phyloP scores from a whole-genome alignment of 2,113 vertebrate genomes.

The Neolamprologus devosi region DNA sequence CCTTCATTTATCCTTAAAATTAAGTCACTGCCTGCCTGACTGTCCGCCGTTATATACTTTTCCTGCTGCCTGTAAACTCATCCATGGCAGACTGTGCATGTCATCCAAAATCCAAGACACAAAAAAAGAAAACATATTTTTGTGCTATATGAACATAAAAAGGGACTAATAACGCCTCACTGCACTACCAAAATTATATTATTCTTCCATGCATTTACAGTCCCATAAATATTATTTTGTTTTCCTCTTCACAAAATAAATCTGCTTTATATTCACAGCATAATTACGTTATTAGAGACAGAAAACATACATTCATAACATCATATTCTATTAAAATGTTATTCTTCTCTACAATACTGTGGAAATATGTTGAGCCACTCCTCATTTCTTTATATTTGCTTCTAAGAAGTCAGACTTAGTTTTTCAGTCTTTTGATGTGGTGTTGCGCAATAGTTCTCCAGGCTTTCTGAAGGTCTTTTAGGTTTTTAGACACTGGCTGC shows the following conservation, averaged over 20 bases:
- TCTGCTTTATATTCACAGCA: not conserved
- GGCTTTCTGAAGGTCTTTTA: not conserved
- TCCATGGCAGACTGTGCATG: not conserved
- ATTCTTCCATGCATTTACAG: not conserved
- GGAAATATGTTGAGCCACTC: not conserved
- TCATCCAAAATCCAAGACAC: not conserved
- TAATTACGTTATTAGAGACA: not conserved
- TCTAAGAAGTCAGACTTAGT: fast-evolving
- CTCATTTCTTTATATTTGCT: not conserved
- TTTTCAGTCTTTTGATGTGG: not conserved
- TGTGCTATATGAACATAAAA: not conserved
- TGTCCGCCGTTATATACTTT: not conserved
- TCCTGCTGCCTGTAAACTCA: not conserved
- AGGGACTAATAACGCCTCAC: not conserved
- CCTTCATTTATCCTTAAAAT: not conserved
- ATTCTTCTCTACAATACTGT: not conserved
- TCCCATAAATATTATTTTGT: not conserved
- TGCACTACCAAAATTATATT: not conserved
- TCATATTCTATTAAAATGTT: not conserved
- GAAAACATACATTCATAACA: not conserved
- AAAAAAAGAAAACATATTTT: not conserved
- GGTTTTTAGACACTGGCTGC: not conserved
- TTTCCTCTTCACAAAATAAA: not conserved
- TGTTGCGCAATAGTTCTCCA: not conserved
- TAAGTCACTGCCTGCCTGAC: not conserved